Percentiles rank a stretch among this genome's conserved stretches.
Conservation (phyloP, 2,113 vertebrate genomes). For the Falco punctatus region DNA sequence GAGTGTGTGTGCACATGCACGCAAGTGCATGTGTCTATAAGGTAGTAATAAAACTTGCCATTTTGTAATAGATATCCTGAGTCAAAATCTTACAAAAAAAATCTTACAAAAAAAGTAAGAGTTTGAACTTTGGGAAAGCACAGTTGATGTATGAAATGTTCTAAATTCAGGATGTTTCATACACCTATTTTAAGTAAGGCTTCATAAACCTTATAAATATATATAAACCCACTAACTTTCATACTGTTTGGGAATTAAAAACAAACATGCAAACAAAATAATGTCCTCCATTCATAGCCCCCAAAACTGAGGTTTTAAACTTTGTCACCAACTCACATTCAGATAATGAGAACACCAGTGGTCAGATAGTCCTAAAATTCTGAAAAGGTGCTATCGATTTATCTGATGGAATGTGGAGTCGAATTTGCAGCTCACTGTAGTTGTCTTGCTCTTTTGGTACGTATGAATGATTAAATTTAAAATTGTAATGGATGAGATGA, state of each 20-base stretch:
- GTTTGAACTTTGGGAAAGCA: neutral
- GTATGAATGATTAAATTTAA: neutral
- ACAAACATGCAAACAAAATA: neutral
- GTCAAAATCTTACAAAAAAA: neutral
- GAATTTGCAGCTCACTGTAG: neutral
- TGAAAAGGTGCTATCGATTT: neutral
- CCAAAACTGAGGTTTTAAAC: neutral
- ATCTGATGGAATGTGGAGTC: neutral
- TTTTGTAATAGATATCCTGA: neutral
- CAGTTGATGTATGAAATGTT: neutral
- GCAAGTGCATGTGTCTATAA: neutral
- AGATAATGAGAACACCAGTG: neutral
- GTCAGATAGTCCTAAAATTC: neutral
- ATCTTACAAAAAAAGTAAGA: neutral
- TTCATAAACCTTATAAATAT: neutral
- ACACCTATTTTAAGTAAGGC: neutral
- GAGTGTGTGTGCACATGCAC: too few species aligned
- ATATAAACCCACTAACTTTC: neutral
- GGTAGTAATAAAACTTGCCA: neutral
- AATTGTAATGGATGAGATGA: neutral
- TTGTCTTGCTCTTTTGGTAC: neutral
- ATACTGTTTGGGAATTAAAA: neutral
- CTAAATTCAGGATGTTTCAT: neutral
- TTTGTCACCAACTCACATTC: neutral
- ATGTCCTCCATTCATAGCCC: neutral